Conservation (phyloP, 92 coral and sea anemone species). For the Siderastrea radians region DNA sequence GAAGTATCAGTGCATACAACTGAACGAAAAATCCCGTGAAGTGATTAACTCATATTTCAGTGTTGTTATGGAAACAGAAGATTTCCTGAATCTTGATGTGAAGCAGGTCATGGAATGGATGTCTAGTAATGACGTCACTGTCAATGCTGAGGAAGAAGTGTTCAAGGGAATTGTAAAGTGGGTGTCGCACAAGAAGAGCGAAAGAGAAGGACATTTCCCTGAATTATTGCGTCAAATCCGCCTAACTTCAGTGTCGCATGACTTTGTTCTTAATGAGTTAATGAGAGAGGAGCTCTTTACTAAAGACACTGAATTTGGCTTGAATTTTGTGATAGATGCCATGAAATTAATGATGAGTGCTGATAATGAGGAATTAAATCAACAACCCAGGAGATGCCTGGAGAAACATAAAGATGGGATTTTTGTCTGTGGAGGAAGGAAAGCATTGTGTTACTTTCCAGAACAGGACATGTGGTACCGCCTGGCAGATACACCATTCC, state of each 20-base stretch:
- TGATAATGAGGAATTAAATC: not conserved
- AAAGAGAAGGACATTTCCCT: slow-evolving; percentile 40
- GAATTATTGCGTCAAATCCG: slow-evolving; percentile 45
- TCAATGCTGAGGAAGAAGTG: slow-evolving; percentile 54
- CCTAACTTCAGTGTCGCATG: slow-evolving; percentile 13
- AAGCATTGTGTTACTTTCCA: slow-evolving; percentile 8
- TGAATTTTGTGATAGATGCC: slow-evolving; percentile 30
- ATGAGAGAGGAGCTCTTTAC: slow-evolving; percentile 31
- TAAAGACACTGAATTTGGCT: slow-evolving; percentile 25
- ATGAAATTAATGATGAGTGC: not conserved
- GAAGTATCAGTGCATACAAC: slow-evolving; percentile 32
- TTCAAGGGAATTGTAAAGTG: slow-evolving; percentile 49
- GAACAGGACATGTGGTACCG: not conserved
- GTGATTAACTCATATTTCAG: slow-evolving; percentile 34
- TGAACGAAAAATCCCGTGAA: slow-evolving; percentile 30
- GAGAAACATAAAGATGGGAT: slow-evolving; percentile 8
- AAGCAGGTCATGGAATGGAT: slow-evolving; percentile 49
- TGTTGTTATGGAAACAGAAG: slow-evolving; percentile 40
- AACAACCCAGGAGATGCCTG: slow-evolving; percentile 6
- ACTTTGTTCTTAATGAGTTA: slow-evolving; percentile 28
- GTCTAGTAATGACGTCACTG: slow-evolving; percentile 46
- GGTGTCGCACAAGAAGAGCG: slow-evolving; percentile 32
- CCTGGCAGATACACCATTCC: not conserved
- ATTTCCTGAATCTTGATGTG: slow-evolving; percentile 10
- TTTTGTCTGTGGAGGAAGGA: slow-evolving; percentile 5